These are phyloP conservation scores for Morone saxatilis DNA, from an alignment of 2,113 vertebrate species.

Conservation along the genomic window DNA sequence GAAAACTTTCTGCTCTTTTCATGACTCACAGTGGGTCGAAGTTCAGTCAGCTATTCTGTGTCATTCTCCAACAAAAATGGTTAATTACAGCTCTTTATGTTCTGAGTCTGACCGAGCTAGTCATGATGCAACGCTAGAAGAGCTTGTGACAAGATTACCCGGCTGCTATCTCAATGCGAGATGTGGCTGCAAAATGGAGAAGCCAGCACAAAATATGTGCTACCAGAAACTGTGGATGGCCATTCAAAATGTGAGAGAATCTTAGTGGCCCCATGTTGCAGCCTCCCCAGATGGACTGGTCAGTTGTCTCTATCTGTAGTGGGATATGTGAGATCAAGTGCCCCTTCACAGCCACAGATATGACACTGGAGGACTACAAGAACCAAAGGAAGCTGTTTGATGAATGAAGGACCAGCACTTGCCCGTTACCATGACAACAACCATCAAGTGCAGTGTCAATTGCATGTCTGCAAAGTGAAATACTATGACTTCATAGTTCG, in stretches of 20 bases:
- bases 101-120: constrained; percentile 25
- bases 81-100: constrained; percentile 31
- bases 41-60: constrained; percentile 39
- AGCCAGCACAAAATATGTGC: constrained; percentile 8
- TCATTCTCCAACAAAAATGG: constrained; percentile 3
- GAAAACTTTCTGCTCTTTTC: constrained; percentile 31
- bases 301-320: constrained; percentile 23
- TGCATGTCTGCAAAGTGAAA: constrained; percentile 42
- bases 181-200: constrained; percentile 31
- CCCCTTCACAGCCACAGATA: constrained; percentile 22
- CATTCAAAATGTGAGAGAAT: constrained; percentile 23
- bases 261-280: constrained; percentile 5
- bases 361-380: constrained; percentile 36
- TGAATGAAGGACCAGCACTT: constrained; percentile 46
- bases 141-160: background rate
- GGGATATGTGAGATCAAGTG: constrained; percentile 46
- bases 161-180: constrained; percentile 4
- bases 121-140: background rate
- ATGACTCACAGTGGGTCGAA: constrained; percentile 42
- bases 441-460: constrained; percentile 47
- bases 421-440: constrained; percentile 60
- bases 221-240: constrained; percentile 13
- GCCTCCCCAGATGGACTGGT: constrained; percentile 35
- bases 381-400: constrained; percentile 36
- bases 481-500: constrained; percentile 28